Evolutionary conservation across 2,888 invertebrate species (phyloP).

Genomic region (Brachyopa scutellaris): DNA sequence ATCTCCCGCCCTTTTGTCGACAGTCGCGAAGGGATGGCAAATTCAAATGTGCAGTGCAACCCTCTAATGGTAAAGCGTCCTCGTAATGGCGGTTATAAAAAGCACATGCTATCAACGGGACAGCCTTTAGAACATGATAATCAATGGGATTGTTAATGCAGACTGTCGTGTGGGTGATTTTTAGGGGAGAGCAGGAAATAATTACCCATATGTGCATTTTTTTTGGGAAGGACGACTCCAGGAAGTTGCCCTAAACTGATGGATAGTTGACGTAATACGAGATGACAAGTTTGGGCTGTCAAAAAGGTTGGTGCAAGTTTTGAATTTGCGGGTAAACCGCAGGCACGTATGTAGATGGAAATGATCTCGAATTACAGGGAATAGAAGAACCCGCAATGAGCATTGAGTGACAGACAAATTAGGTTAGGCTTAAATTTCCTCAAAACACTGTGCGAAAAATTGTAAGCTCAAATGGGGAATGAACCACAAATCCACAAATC

Average conservation of each 20-base stretch:
- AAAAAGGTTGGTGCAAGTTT: no score
- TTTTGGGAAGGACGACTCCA: slow-evolving; percentile 2
- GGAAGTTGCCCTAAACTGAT: slow-evolving; percentile 26
- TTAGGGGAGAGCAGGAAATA: slow-evolving; percentile 35
- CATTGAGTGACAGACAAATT: no score
- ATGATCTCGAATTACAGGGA: no score
- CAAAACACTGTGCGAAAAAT: no score
- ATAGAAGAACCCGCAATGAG: no score
- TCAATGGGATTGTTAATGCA: slow-evolving; percentile 40
- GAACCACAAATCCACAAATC: no score
- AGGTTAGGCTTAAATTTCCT: no score
- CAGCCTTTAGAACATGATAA: slow-evolving; percentile 30
- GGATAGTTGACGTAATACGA: slow-evolving; percentile 15
- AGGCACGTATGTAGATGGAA: no score
- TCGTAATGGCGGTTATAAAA: slow-evolving; percentile 59
- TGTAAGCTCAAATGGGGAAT: no score
- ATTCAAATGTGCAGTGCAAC: slow-evolving; percentile 24
- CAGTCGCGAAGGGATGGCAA: slow-evolving; percentile 32
- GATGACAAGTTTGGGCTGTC: slow-evolving; percentile 35
- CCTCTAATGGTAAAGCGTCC: slow-evolving; percentile 17
- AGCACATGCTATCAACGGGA: slow-evolving; percentile 25
- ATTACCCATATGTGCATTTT: slow-evolving; percentile 66
- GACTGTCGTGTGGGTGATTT: not conserved
- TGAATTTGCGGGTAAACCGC: no score
- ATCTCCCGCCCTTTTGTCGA: slow-evolving; percentile 17